These are phyloP conservation scores for Dendrolimus houi DNA, from an alignment of 2,888 invertebrate species.

Conservation along the genomic window DNA sequence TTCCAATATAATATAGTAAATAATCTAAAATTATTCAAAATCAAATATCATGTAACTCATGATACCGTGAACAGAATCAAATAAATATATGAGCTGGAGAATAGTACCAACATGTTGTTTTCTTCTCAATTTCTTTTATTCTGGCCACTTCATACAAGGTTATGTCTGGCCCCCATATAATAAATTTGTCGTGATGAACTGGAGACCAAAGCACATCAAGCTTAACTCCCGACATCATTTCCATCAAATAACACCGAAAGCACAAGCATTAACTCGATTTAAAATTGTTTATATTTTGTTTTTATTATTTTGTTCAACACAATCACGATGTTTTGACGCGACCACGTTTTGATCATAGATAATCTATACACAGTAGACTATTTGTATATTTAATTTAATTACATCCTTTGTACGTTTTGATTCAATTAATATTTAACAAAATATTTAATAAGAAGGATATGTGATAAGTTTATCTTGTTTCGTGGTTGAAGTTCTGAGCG, in stretches of 20 bases:
- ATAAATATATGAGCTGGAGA: neutral
- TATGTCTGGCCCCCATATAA: constrained; percentile 94
- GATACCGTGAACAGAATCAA: no score
- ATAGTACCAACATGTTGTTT: constrained; percentile 51
- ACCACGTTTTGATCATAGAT: neutral
- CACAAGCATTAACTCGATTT: neutral
- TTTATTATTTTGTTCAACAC: neutral
- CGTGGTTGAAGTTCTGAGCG: no score
- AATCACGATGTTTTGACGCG: neutral
- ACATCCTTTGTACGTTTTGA: no score
- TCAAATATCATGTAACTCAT: no score
- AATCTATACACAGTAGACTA: no score
- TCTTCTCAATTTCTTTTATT: constrained; percentile 74
- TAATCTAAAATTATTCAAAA: no score
- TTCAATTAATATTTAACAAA: no score
- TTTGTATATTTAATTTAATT: no score
- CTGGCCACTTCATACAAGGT: constrained; percentile 87
- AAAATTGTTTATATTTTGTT: neutral
- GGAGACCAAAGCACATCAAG: constrained; percentile 94
- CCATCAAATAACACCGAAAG: constrained; percentile 4
- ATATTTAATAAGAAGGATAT: no score
- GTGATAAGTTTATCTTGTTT: no score
- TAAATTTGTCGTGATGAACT: constrained; percentile 83
- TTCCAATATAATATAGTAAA: no score
- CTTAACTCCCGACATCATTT: constrained; percentile 64